A percentile compares a stretch with the other conserved stretches of the same genome.
phyloP scores from a whole-genome alignment of 2,888 invertebrate species.

The Dendrolimus houi region DNA sequence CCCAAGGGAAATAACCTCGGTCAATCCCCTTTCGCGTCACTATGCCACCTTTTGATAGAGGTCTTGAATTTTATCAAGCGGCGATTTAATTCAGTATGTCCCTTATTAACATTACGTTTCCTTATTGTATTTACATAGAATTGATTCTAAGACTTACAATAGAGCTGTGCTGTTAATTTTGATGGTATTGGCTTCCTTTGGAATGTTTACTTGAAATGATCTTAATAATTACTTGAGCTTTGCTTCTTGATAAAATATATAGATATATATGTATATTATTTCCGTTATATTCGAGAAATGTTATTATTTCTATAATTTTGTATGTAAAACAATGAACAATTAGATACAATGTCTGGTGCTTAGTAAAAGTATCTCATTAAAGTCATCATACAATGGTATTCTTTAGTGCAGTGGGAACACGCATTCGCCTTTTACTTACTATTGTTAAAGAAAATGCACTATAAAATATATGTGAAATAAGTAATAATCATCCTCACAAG shows the following conservation, averaged over 20 bases:
- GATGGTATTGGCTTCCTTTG: too few relatives aligned
- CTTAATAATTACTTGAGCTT: too few relatives aligned
- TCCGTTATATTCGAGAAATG: too few relatives aligned
- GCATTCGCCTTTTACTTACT: slow-evolving; percentile 52
- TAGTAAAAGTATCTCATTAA: slow-evolving; percentile 40
- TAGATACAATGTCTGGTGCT: slow-evolving; percentile 18
- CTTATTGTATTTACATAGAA: too few relatives aligned
- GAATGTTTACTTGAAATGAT: too few relatives aligned
- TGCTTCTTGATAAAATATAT: too few relatives aligned
- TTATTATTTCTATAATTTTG: too few relatives aligned
- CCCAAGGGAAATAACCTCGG: slow-evolving; percentile 49
- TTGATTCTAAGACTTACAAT: too few relatives aligned
- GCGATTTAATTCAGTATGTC: background rate
- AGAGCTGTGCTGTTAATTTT: too few relatives aligned
- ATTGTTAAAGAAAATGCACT: slow-evolving; percentile 34
- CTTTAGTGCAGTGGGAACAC: slow-evolving; percentile 46
- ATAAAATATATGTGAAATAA: background rate
- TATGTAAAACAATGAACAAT: slow-evolving; percentile 3
- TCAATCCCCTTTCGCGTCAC: slow-evolving; percentile 34
- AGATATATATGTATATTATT: too few relatives aligned
- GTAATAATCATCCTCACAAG: background rate
- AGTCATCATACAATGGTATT: slow-evolving; percentile 38
- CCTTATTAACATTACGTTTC: too few relatives aligned
- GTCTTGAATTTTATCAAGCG: slow-evolving; percentile 15
- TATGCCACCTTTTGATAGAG: slow-evolving; percentile 28